Conservation (phyloP, 2,888 invertebrate genomes). For the Xestia ashworthii region DNA sequence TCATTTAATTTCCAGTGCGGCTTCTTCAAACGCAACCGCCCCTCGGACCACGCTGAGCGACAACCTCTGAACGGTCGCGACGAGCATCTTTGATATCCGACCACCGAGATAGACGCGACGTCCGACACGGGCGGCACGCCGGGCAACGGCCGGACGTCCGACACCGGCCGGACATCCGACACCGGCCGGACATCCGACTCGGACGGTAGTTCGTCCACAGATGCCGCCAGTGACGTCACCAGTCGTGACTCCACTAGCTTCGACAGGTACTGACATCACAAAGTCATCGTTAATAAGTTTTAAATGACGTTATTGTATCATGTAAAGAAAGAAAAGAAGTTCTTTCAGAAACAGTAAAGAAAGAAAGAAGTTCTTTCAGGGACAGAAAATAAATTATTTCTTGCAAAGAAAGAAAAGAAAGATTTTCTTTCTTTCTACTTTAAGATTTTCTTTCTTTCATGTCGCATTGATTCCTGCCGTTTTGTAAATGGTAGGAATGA, state of each 20-base stretch:
- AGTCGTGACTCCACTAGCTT: constrained; percentile 86
- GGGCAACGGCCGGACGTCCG: constrained; percentile 69
- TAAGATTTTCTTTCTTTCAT: not conserved
- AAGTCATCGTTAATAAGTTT: constrained; percentile 71
- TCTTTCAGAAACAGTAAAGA: not conserved
- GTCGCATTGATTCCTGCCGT: constrained; percentile 21
- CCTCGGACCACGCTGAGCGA: constrained; percentile 95
- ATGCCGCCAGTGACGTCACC: constrained; percentile 88
- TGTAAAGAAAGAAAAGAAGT: not conserved
- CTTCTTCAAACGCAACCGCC: constrained; percentile 98
- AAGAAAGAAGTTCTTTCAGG: not conserved
- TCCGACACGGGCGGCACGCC: constrained; percentile 77
- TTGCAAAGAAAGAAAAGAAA: not conserved
- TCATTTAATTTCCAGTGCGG: constrained; percentile 92
- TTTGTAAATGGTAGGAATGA: constrained; percentile 7
- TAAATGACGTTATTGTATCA: constrained; percentile 49
- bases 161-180: constrained; percentile 65
- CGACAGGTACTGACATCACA: constrained; percentile 82
- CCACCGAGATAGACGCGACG: constrained; percentile 78
- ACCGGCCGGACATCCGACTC: constrained; percentile 66
- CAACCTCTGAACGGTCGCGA: constrained; percentile 96
- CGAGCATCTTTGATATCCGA: constrained; percentile 93
- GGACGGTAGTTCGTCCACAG: constrained; percentile 78
- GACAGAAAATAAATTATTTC: not conserved
- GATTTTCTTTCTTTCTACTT: not conserved